phyloP scores from a whole-genome alignment of 2,888 invertebrate genomes.

The Pterostichus madidus region DNA sequence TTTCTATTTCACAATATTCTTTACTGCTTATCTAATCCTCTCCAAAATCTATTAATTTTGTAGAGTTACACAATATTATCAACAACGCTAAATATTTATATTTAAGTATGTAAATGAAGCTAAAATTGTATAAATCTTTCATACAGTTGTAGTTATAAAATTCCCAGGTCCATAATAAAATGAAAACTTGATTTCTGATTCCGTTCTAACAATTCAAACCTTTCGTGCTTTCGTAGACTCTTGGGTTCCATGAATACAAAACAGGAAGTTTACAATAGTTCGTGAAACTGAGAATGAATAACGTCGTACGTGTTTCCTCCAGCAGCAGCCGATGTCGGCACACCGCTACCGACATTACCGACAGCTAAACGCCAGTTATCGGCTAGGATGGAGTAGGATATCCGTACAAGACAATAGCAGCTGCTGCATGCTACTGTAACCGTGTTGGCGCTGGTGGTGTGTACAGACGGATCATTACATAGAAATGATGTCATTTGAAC shows the following conservation, averaged over 20 bases:
- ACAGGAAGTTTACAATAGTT: constrained; percentile 41
- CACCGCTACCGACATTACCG: constrained; percentile 12
- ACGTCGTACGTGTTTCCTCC: constrained; percentile 34
- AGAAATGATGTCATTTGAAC: constrained; percentile 7
- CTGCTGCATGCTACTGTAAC: neutral
- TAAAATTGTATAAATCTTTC: too few relatives aligned
- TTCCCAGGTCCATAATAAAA: constrained; percentile 11
- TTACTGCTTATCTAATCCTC: too few relatives aligned
- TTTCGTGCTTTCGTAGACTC: neutral
- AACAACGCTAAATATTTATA: too few relatives aligned
- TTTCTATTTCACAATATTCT: too few relatives aligned
- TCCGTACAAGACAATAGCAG: constrained; percentile 38
- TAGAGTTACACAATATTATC: too few relatives aligned
- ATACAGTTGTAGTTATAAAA: too few relatives aligned
- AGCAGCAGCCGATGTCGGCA: constrained; percentile 13
- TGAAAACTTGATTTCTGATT: constrained; percentile 10
- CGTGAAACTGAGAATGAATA: constrained; percentile 31
- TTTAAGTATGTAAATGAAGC: too few relatives aligned
- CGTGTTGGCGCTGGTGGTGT: neutral
- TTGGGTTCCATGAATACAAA: neutral
- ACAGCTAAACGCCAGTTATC: constrained; percentile 25
- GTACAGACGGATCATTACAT: neutral
- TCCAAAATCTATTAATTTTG: too few relatives aligned
- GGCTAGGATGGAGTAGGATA: constrained; percentile 16
- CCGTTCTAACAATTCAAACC: neutral